Evolutionary conservation across 2,797 vertebrate genomes (phyloP).

Genomic region (Sparidentex hasta): DNA sequence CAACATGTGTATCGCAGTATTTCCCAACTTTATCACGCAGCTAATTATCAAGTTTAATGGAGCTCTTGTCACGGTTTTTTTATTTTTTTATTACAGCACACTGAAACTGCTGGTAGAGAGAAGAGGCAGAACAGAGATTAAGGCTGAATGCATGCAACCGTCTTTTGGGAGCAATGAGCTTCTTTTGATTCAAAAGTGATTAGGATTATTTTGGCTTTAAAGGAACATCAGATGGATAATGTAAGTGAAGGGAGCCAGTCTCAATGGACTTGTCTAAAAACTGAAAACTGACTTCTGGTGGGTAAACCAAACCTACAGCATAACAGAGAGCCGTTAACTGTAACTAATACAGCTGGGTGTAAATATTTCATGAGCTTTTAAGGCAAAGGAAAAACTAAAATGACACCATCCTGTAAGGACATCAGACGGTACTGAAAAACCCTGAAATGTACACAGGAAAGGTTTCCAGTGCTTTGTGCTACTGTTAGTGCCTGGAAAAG

Average conservation of each 20-base stretch:
- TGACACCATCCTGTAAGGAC: neutral
- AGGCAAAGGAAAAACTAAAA: slow-evolving; percentile 15
- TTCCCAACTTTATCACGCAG: slow-evolving; percentile 27
- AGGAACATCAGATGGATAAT: neutral
- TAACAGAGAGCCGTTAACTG: slow-evolving; percentile 12
- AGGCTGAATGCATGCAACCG: neutral
- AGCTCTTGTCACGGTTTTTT: slow-evolving; percentile 1
- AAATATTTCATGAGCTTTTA: slow-evolving; percentile 24
- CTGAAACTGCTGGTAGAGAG: slow-evolving; percentile 1
- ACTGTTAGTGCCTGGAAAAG: neutral
- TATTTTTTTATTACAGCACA: slow-evolving; percentile 21
- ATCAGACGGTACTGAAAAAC: neutral
- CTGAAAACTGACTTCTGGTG: neutral
- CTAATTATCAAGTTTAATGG: slow-evolving; percentile 49
- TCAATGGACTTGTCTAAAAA: slow-evolving; percentile 10
- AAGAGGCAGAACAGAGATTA: neutral
- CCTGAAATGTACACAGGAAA: neutral
- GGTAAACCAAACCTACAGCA: neutral
- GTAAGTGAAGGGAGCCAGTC: neutral
- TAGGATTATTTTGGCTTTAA: neutral
- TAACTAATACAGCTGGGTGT: slow-evolving; percentile 15
- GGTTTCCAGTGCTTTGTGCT: neutral
- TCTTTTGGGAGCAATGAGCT: neutral
- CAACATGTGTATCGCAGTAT: neutral
- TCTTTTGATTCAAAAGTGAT: neutral